phyloP scores from a whole-genome alignment of 2,888 invertebrate genomes.

The Rhagonycha lutea region DNA sequence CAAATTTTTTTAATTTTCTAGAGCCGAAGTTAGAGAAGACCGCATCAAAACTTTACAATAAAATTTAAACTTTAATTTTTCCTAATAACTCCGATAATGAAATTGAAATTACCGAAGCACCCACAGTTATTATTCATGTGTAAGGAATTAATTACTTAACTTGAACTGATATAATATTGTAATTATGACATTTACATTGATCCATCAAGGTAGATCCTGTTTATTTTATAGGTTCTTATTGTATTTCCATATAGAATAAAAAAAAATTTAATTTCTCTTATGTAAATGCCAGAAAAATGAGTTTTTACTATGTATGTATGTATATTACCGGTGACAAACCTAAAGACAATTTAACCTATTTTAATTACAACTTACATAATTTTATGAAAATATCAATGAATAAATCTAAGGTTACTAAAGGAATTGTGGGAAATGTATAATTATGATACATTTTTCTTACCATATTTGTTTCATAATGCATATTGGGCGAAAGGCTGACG shows the following conservation, averaged over 20 bases:
- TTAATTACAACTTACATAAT: background rate
- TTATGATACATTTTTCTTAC: slow-evolving; percentile 4
- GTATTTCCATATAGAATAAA: background rate
- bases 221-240: background rate
- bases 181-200: background rate
- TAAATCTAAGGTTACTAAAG: background rate
- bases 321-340: background rate
- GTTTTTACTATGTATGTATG: background rate
- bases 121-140: background rate
- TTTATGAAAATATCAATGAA: background rate
- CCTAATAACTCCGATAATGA: background rate
- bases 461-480: slow-evolving; percentile 6
- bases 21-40: too few relatives aligned
- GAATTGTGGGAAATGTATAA: slow-evolving; percentile 6
- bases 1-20: too few relatives aligned
- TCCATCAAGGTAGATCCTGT: background rate
- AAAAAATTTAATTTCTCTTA: background rate
- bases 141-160: background rate
- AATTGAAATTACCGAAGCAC: background rate
- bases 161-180: background rate
- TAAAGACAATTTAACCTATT: background rate
- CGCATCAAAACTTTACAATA: too few relatives aligned
- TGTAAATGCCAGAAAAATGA: background rate
- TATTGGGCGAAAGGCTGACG: slow-evolving; percentile 13
- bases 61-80: too few relatives aligned